Percentiles rank a stretch among this genome's conserved stretches.
These are phyloP conservation scores for Bellardia pandia DNA, from an alignment of 2,888 invertebrate species.

Conservation along the genomic window DNA sequence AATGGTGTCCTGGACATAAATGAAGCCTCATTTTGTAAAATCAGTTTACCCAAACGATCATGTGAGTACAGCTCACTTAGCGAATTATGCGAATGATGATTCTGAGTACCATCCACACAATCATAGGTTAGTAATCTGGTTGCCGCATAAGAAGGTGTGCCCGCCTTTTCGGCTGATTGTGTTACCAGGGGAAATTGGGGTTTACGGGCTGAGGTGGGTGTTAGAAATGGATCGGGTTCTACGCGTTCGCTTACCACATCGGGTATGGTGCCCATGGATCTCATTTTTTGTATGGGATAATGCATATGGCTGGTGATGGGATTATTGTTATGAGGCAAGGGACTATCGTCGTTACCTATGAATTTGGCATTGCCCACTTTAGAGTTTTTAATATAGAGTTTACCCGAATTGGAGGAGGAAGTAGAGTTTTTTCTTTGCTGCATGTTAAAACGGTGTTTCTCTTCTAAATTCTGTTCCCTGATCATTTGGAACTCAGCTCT, in stretches of 20 bases:
- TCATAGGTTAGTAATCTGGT: constrained; percentile 77
- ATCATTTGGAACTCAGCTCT: constrained; percentile 81
- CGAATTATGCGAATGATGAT: constrained; percentile 76
- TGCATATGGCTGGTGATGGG: constrained; percentile 65
- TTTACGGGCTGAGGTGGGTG: constrained; percentile 82
- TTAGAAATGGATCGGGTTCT: constrained; percentile 83
- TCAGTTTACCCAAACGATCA: constrained; percentile 76
- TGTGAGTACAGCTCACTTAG: constrained; percentile 77
- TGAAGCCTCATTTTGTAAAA: constrained; percentile 75
- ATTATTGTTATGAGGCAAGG: constrained; percentile 63
- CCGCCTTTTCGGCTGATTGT: constrained; percentile 79
- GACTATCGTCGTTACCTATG: constrained; percentile 82
- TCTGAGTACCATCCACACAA: constrained; percentile 77
- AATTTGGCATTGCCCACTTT: constrained; percentile 84
- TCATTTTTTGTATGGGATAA: constrained; percentile 83
- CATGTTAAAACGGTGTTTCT: constrained; percentile 77
- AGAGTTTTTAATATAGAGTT: constrained; percentile 80
- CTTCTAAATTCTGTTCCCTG: constrained; percentile 79
- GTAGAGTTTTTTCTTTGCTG: constrained; percentile 80
- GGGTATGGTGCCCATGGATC: constrained; percentile 84
- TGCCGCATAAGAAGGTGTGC: constrained; percentile 74
- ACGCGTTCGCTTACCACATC: constrained; percentile 83
- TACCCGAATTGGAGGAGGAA: constrained; percentile 78
- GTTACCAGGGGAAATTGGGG: constrained; percentile 77
- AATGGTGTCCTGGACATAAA: constrained; percentile 84